Base-by-base conservation (phyloP, 2,888 invertebrate species). In the Volucella zonaria region DNA sequence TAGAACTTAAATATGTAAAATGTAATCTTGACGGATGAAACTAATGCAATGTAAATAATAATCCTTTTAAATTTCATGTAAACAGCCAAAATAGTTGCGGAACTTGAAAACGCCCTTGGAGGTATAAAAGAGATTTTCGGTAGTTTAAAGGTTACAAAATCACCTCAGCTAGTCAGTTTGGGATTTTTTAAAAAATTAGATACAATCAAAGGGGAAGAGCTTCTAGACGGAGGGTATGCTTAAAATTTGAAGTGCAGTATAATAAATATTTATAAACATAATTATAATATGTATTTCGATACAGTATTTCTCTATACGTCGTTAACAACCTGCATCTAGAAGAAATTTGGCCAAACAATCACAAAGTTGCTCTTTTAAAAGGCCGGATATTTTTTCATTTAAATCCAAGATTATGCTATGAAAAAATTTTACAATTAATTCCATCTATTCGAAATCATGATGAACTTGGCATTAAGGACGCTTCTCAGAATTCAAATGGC, bases 401-500 rank as follows among this genome's bases (percentile, higher is more conserved):
- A 88, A 96, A 96, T 91, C 95, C 95, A 0, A 94, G 94, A 80
- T 91, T 96, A 18, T 96, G 96, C 88, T 91, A 93, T 11, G 91
- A 93, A 0, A 94, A 94, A 87, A 94, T 95, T 62, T 89, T 92
- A 4, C 90, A 92, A 40, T 92, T 95, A 3, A 92, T 92, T 89
- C 89, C 88, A 0, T 88, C 89, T 1, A 38, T 90, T 0, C 89
- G 87, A 62, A 87, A 68, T 18, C 78, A 64, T 0, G 74, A 73
- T 2, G 68, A 82, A 14, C 87, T 91, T 18, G 82, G 87, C 2
- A 86, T 89, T 11, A 88, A 82, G 3, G 90, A 91, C 86, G 90
- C 89, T 2, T 91, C 91, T 0, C 89, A 91, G 0, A 95, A 94
- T 88, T 96, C 96, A 58, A 98, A 98, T 91, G 98, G 98, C 3